These are phyloP conservation scores for Upupa epops DNA, from an alignment of 2,113 vertebrate species.

Conservation along the genomic window DNA sequence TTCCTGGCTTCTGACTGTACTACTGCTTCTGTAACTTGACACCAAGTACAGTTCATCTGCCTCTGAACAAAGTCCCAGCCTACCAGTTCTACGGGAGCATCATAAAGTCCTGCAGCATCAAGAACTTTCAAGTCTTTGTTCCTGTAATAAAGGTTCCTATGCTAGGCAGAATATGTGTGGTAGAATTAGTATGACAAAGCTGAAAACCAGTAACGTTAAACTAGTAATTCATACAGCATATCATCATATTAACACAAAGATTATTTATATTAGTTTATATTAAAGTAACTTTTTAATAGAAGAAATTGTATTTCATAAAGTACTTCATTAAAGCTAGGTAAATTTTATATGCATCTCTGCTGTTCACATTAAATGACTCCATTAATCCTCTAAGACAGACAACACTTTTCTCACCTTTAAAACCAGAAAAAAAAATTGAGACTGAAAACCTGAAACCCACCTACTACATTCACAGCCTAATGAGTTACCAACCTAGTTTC, in stretches of 20 bases:
- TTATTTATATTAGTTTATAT: background rate
- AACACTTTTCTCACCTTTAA: background rate
- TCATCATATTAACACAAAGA: background rate
- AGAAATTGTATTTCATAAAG: background rate
- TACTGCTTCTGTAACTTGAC: background rate
- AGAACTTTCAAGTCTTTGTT: background rate
- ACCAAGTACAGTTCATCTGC: background rate
- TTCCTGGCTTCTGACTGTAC: background rate
- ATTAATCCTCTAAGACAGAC: background rate
- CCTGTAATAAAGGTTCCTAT: background rate
- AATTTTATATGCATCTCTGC: background rate
- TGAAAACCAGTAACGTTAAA: background rate
- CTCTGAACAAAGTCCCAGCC: background rate
- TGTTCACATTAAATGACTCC: background rate
- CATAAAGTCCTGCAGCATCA: background rate
- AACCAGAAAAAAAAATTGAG: background rate
- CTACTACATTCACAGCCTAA: background rate
- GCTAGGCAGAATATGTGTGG: background rate
- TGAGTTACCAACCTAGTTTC: slow-evolving; percentile 7
- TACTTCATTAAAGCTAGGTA: background rate
- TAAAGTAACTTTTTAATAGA: background rate
- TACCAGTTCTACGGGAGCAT: background rate
- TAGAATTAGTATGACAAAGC: background rate
- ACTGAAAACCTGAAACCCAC: background rate
- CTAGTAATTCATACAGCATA: background rate